Base-by-base conservation (phyloP, 2,113 vertebrate species). In the Tenrec ecaudatus region DNA sequence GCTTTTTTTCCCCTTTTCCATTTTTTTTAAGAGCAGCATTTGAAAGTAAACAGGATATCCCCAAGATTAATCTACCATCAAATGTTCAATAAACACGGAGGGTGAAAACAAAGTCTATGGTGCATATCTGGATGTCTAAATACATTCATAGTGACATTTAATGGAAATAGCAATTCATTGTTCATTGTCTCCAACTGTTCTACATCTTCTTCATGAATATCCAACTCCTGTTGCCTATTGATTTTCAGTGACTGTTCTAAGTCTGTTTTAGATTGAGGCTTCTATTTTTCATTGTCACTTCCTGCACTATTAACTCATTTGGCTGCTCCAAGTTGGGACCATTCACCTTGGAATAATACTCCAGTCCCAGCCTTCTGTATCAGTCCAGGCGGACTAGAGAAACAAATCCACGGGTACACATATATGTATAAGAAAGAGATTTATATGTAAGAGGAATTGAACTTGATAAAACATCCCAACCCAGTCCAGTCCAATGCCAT, bases 41-140 rank as follows among this genome's bases (percentile, higher is more conserved):
- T 76, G 23, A 77, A 92, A 80, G 68, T 91, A 77, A 87, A 69
- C 36, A 88, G 20, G 81, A 43, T 75, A n/a, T 40, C 82, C 88
- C 14, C 66, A 66, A 81, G 22, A 82, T 93, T 82, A 83, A 81
- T 84, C 29, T 90, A 64, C 3, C n/a, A 78, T 77, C 85, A 68
- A 33, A 2, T 77, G 3, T 38, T 95, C 17, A 84, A 20, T 81
- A 82, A 92, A 69, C 14, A 82, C 19, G 71, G 58, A 43, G 53
- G 69, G 9, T 22, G n/a, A 78, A 47, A 47, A 5, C 33, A 82
- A 92, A 80, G 9, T 53, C 22, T 79, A 43, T 9, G 33, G n/a
- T 96, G 12, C 25, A 25, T 87, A 71, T 69, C 3, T 90, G 38
- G 16, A 1, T 89, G 29, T 66, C 80, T 80, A 80, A 85, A 43